These are phyloP conservation scores for Agriopis aurantiaria DNA, from an alignment of 2,888 invertebrate genomes.

Conservation along the genomic window DNA sequence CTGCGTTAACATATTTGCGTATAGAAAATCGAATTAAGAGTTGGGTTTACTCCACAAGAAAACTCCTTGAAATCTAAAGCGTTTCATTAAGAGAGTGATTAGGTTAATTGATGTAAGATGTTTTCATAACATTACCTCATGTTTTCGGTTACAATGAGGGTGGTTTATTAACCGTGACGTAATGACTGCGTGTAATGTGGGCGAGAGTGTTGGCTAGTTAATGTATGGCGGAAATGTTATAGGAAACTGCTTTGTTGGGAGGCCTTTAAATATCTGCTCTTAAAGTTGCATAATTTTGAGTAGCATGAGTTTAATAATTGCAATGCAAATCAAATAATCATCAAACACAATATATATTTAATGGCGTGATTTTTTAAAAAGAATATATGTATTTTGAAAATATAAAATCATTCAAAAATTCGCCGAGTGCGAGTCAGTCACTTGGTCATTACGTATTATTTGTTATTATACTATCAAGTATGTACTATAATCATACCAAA, in stretches of 20 bases:
- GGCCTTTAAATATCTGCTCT: constrained; percentile 8
- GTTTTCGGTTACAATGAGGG: constrained; percentile 56
- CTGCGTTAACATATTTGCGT: too few species aligned
- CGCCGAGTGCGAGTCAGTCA: too few species aligned
- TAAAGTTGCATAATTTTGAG: not conserved
- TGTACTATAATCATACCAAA: too few species aligned
- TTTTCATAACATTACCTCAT: constrained; percentile 34
- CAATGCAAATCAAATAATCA: too few species aligned
- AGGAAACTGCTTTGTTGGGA: constrained; percentile 14
- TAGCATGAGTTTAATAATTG: too few species aligned
- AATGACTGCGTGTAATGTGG: constrained; percentile 55
- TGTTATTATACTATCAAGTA: too few species aligned
- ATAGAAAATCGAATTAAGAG: constrained; percentile 3
- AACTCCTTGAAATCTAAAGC: constrained; percentile 8
- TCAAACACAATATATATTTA: too few species aligned
- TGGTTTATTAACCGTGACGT: constrained; percentile 65
- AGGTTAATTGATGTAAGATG: constrained; percentile 28
- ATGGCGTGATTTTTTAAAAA: too few species aligned
- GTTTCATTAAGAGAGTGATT: constrained; percentile 23
- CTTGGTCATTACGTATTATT: too few species aligned
- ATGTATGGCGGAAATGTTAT: constrained; percentile 43
- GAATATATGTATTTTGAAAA: too few species aligned
- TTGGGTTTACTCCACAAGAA: constrained; percentile 7
- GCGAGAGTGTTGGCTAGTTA: constrained; percentile 53
- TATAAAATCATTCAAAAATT: too few species aligned